Conservation (phyloP, 2,888 invertebrate species). For the Limnephilus marmoratus region DNA sequence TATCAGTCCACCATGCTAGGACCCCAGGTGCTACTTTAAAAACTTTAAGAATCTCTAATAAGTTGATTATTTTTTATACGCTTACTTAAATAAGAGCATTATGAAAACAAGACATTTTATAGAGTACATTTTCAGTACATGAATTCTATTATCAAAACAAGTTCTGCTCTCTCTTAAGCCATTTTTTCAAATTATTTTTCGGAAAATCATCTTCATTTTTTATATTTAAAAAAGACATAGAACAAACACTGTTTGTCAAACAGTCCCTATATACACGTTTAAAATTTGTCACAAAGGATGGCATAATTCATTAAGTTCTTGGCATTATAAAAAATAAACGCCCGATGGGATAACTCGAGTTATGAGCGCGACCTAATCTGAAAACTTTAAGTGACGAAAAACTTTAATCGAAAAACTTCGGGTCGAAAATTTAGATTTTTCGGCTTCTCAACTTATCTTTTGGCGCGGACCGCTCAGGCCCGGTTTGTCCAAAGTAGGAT, state of each 20-base stretch:
- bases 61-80: too few species aligned
- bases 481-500: neutral
- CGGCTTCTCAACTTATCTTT: constrained; percentile 42
- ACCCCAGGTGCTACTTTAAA: too few species aligned
- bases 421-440: constrained; percentile 29
- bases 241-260: neutral
- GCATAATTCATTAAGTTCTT: neutral
- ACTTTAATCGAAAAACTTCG: constrained; percentile 51
- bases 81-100: too few species aligned
- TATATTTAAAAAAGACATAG: too few species aligned
- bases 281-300: neutral
- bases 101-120: too few species aligned
- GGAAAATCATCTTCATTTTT: too few species aligned
- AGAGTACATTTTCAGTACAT: too few species aligned
- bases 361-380: constrained; percentile 24
- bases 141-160: too few species aligned
- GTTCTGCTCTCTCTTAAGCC: too few species aligned
- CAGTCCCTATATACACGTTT: neutral
- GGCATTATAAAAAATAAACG: constrained; percentile 2
- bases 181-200: too few species aligned
- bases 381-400: constrained; percentile 37
- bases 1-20: too few species aligned
- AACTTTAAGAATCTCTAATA: too few species aligned
- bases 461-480: constrained; percentile 29
- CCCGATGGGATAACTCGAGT: constrained; percentile 11